Evolutionary conservation across 1,140 invertebrate species (phyloP).

Genomic region (Hypothenemus hampei): DNA sequence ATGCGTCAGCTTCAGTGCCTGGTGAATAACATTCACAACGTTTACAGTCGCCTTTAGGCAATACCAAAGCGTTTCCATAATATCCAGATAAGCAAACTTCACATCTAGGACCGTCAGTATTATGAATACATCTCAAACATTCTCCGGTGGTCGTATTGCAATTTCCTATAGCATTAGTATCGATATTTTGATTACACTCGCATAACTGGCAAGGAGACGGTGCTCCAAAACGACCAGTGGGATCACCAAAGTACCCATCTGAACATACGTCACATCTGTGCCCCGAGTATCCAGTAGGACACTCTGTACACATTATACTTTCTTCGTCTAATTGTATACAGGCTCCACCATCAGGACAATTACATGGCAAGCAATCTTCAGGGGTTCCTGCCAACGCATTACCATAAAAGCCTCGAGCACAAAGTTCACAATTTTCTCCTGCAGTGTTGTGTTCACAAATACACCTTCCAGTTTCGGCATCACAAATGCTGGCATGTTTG

Average conservation of each 20-base stretch:
- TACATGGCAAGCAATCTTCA: constrained; percentile 88
- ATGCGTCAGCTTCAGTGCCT: constrained; percentile 67
- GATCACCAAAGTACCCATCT: constrained; percentile 83
- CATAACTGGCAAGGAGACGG: constrained; percentile 77
- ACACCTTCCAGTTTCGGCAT: constrained; percentile 90
- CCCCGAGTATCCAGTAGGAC: constrained; percentile 88
- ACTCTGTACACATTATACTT: constrained; percentile 87
- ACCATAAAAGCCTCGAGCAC: constrained; percentile 91
- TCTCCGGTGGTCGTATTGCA: constrained; percentile 90
- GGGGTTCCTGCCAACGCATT: constrained; percentile 78
- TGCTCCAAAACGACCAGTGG: constrained; percentile 57
- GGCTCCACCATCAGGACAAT: constrained; percentile 89
- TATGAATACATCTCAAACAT: constrained; percentile 96
- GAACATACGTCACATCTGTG: constrained; percentile 87
- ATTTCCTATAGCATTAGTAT: constrained; percentile 89
- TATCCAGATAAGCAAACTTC: constrained; percentile 83
- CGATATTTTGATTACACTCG: constrained; percentile 94
- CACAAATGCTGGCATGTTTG: constrained; percentile 91
- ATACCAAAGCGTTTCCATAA: constrained; percentile 77
- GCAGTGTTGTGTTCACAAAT: constrained; percentile 96
- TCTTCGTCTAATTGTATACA: constrained; percentile 85
- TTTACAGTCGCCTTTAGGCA: constrained; percentile 79
- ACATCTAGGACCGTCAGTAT: constrained; percentile 84
- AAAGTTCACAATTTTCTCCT: constrained; percentile 92
- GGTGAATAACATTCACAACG: constrained; percentile 76